Percentiles rank a stretch among this genome's conserved stretches.
phyloP scores from a whole-genome alignment of 2,888 invertebrate genomes.

The Oxycera nigricornis region DNA sequence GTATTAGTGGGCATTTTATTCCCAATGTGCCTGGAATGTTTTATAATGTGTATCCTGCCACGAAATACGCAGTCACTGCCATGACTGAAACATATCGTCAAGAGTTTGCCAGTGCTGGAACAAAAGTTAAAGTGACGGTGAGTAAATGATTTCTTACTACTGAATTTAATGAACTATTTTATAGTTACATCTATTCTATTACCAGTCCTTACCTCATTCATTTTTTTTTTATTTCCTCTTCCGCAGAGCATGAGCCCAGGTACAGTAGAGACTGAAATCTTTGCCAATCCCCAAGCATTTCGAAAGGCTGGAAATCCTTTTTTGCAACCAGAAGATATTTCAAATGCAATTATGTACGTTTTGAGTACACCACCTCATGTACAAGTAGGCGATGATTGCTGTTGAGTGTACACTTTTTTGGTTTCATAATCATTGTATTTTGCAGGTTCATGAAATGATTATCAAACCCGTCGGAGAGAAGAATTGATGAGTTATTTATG shows the following conservation, averaged over 20 bases:
- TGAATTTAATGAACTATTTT: not conserved
- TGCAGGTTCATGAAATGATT: slow-evolving; percentile 57
- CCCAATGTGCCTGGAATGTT: slow-evolving; percentile 33
- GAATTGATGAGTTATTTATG: slow-evolving; percentile 49
- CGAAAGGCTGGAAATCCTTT: slow-evolving; percentile 47
- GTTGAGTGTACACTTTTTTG: no score
- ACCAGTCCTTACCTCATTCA: no score
- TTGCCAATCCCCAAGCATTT: slow-evolving; percentile 37
- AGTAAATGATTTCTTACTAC: slow-evolving; percentile 43
- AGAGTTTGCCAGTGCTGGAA: slow-evolving; percentile 55
- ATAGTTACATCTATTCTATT: no score
- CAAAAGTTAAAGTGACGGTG: slow-evolving; percentile 57
- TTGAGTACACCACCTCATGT: slow-evolving; percentile 57
- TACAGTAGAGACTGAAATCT: slow-evolving; percentile 58
- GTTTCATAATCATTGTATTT: not conserved
- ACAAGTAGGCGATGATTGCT: slow-evolving; percentile 53
- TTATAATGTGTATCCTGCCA: slow-evolving; percentile 57
- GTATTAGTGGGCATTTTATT: slow-evolving; percentile 53
- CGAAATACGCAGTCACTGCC: slow-evolving; percentile 58
- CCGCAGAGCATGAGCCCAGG: slow-evolving; percentile 59
- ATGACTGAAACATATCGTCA: slow-evolving; percentile 58
- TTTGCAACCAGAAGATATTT: slow-evolving; percentile 42
- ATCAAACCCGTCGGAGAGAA: slow-evolving; percentile 59
- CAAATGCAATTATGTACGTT: slow-evolving; percentile 50
- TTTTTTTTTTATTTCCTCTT: no score